A percentile compares a stretch with the other conserved stretches of the same genome.
Conservation (phyloP, 2,797 vertebrate genomes). For the Arvicola amphibius region DNA sequence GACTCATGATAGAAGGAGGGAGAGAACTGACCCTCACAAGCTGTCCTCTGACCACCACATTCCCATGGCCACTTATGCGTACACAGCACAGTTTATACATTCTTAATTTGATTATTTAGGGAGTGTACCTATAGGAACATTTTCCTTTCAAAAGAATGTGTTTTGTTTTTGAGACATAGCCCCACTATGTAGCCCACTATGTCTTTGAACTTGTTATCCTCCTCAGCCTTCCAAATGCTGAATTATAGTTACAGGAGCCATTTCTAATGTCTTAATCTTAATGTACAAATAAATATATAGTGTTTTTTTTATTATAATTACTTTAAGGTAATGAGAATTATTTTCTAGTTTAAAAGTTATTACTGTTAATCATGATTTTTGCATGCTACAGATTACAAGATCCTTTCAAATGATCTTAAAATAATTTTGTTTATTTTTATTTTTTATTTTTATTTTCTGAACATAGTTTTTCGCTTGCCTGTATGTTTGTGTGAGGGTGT, state of each 20-base stretch:
- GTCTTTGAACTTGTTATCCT: not conserved
- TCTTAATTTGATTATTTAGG: constrained; percentile 1
- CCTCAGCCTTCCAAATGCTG: not conserved
- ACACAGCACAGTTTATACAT: not conserved
- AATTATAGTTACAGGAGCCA: not conserved
- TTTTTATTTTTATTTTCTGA: no score
- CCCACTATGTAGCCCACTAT: not conserved
- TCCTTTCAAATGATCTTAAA: not conserved
- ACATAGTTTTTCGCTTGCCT: no score
- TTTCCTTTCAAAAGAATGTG: constrained; percentile 5
- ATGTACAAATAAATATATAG: constrained; percentile 19
- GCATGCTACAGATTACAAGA: constrained; percentile 42
- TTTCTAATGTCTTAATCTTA: constrained; percentile 14
- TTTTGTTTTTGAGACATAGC: not conserved
- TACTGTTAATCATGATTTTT: constrained; percentile 12
- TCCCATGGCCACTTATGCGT: not conserved
- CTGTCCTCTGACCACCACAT: not conserved
- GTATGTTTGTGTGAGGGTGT: no score
- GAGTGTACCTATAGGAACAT: constrained; percentile 3
- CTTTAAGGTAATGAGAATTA: constrained; percentile 31
- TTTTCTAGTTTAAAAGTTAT: constrained; percentile 50
- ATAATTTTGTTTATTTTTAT: not conserved
- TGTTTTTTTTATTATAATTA: constrained; percentile 3
- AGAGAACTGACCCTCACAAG: not conserved
- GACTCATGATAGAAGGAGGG: not conserved